Base-by-base conservation (phyloP, 2,113 vertebrate genomes). In the Ibidorhyncha struthersii region DNA sequence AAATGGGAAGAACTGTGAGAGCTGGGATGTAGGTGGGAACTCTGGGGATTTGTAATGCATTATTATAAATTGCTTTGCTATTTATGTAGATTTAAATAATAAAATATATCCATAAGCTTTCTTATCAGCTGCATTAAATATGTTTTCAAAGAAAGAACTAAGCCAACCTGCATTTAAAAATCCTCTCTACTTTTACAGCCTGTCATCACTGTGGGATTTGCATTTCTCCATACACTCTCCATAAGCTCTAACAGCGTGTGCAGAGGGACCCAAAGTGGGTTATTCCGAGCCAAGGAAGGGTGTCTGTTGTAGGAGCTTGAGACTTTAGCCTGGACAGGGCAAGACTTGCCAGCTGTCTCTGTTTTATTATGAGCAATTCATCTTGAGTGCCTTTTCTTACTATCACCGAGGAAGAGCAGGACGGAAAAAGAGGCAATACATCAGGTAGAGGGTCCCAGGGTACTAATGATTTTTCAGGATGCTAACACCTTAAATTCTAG, bases 21-120 rank as follows among this genome's bases (percentile, higher is more conserved):
- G 72, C 40, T 87, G 10, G 47, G 86, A 82, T 55, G 72, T 79
- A 95, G 72, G 69, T 91, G 65, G 89, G 43, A 79, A 56, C 63
- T 95, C 86, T 29, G 69, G 91, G 77, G 86, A 93, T 91, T 96
- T 94, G 61, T 91, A 91, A 87, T 93, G 87, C 71, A 41, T 85
- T 94, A 69, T 94, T 84, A 89, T 82, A 94, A 93, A 94, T 89
- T 89, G 67, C 61, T 94, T 91, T 91, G 40, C 84, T 93, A 89
- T 96, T 94, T 96, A 90, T 89, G 86, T 82, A 86, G 65, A 94
- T 93, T 91, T 91, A 91, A 94, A 94, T 93, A 96, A 96, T 95
- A 87, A 82, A 94, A 95, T 89, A 84, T 79, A 52, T 67, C 61
- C 73, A 89, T 69, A 96, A 94, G 70, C 70, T 66, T 71, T 82